These are phyloP conservation scores for Diarsia dahlii DNA, from an alignment of 2,888 invertebrate species.

Conservation along the genomic window DNA sequence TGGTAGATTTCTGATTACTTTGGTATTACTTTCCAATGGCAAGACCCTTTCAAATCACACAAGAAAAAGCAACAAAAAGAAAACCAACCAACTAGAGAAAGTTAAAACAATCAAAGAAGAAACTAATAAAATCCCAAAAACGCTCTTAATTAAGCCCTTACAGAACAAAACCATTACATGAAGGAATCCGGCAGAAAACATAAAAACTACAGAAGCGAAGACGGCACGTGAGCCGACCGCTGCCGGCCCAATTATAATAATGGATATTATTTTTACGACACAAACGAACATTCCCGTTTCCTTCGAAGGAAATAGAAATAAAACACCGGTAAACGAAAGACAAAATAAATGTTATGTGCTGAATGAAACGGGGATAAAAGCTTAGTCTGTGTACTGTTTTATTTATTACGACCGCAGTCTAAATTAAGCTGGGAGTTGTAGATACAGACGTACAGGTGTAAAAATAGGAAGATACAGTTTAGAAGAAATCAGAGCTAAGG, in stretches of 20 bases:
- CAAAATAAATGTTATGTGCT: constrained; percentile 62
- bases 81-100: constrained; percentile 29
- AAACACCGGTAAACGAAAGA: constrained; percentile 67
- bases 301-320: constrained; percentile 74
- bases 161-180: constrained; percentile 51
- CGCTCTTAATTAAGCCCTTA: constrained; percentile 60
- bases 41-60: constrained; percentile 7
- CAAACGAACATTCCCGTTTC: constrained; percentile 76
- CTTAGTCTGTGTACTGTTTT: constrained; percentile 43
- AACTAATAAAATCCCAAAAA: constrained; percentile 53
- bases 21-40: background rate
- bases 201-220: constrained; percentile 75
- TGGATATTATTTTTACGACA: constrained; percentile 86
- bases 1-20: too few species aligned
- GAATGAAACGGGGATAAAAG: constrained; percentile 60
- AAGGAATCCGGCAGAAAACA: constrained; percentile 71
- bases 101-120: constrained; percentile 31
- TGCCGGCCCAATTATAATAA: constrained; percentile 84
- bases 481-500: background rate
- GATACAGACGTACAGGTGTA: constrained; percentile 29
- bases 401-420: constrained; percentile 48
- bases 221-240: constrained; percentile 72
- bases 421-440: constrained; percentile 54
- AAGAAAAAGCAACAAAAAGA: constrained; percentile 15
- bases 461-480: constrained; percentile 1